A percentile compares a stretch with the other conserved stretches of the same genome.
These are phyloP conservation scores for Toxotes jaculatrix DNA, from an alignment of 2,113 vertebrate genomes.

Conservation along the genomic window DNA sequence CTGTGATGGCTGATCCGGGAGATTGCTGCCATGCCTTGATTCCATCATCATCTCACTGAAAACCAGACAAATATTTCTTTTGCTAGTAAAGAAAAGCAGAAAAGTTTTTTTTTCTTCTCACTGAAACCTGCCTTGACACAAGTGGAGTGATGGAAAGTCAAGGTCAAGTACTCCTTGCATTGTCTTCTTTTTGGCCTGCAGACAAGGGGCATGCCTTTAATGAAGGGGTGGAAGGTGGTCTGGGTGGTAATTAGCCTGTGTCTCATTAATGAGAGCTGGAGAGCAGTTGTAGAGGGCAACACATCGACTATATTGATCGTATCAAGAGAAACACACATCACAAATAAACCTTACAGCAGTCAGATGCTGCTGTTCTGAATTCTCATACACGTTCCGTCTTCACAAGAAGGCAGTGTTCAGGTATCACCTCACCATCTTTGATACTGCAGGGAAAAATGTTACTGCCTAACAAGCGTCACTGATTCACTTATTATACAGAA, in stretches of 20 bases:
- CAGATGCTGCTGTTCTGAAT: conserved; percentile 34
- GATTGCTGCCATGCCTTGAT: conserved; percentile 34
- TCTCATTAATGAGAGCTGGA: conserved; percentile 69
- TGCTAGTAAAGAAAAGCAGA: conserved; percentile 3
- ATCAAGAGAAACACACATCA: conserved; percentile 42
- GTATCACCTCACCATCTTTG: conserved; percentile 23
- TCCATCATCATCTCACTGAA: conserved; percentile 61
- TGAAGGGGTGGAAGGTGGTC: conserved; percentile 43
- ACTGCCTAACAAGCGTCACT: conserved; percentile 56
- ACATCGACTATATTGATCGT: conserved; percentile 65
- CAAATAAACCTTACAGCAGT: conserved; percentile 45
- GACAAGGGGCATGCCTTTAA: conserved; percentile 57
- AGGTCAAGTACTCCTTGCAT: conserved; percentile 54
- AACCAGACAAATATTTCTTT: conserved; percentile 32
- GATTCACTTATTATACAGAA: conserved; percentile 62
- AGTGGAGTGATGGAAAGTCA: conserved; percentile 21
- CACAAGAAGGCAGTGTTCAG: conserved; percentile 4
- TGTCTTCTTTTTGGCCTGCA: conserved; percentile 35
- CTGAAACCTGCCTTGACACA: conserved; percentile 13
- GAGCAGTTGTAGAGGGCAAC: conserved; percentile 61
- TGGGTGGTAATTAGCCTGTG: conserved; percentile 55
- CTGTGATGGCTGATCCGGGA: conserved; percentile 40
- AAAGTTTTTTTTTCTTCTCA: background rate
- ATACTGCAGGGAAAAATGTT: conserved; percentile 34
- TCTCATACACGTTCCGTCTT: conserved; percentile 10